Evolutionary conservation across 2,113 vertebrate species (phyloP).

Genomic region (Neodon shergylaensis): DNA sequence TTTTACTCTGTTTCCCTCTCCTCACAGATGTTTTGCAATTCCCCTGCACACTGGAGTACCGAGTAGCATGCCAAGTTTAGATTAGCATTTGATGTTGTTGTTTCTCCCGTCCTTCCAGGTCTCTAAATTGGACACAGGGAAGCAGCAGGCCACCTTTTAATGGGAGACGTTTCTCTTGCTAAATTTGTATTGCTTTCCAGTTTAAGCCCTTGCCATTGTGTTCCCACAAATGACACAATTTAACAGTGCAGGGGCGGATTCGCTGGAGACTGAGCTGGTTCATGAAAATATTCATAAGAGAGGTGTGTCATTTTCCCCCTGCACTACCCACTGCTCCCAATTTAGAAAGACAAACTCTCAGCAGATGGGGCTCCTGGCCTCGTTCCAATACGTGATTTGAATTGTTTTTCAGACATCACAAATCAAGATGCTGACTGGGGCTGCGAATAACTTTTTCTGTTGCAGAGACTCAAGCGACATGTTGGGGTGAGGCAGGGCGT

Average conservation of each 20-base stretch:
- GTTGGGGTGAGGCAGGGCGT: background rate
- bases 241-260: conserved; percentile 62
- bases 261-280: conserved; percentile 76
- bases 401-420: conserved; percentile 58
- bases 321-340: conserved; percentile 62
- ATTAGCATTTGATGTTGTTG: background rate
- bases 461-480: conserved; percentile 31
- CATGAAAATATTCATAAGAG: conserved; percentile 82
- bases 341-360: conserved; percentile 81
- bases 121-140: conserved; percentile 36
- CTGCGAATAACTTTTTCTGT: conserved; percentile 37
- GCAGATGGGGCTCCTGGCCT: conserved; percentile 84
- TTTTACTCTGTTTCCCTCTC: background rate
- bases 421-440: conserved; percentile 57
- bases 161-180: background rate
- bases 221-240: conserved; percentile 65
- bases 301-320: conserved; percentile 73
- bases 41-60: background rate
- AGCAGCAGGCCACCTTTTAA: background rate
- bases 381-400: conserved; percentile 75
- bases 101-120: background rate
- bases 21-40: background rate
- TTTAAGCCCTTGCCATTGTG: conserved; percentile 69
- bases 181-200: background rate
- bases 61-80: background rate